Evolutionary conservation across 2,888 invertebrate species (phyloP), one percentile per base, ranked within the genome.

Genomic region (Adela reaumurella): DNA sequence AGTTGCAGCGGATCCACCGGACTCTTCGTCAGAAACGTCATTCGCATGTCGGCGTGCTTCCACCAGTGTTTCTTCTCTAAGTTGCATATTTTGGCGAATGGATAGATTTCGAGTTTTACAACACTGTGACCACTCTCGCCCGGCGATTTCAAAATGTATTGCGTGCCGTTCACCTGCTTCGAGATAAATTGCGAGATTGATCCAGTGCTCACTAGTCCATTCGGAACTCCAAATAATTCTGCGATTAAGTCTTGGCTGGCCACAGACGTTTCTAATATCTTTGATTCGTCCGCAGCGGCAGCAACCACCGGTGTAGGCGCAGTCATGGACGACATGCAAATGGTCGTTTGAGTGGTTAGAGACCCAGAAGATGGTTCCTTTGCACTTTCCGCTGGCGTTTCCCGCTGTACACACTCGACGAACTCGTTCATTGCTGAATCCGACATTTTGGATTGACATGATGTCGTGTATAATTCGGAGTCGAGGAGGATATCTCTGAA

Each of bases 271-370:
- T 49, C 49, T 1, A 42, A 51, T 49, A 49, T 51, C 49, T 48
- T 19, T 46, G 41, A 55, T 4, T 45, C 54, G 24, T 46, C 55
- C 54, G 20, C 35, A 24, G 20, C 48, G n/a, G 44, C 43, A 17
- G n/a, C n/a, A 44, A 48, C 24, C 52, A 42, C 57, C 55, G 2
- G 51, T 53, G 17, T 57, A 57, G 50, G 57, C 14, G 19, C 55
- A 57, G 29, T 58, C 57, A 52, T 58, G 57, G 43, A 58, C 46
- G 51, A 57, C 55, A 20, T 58, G 55, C n/a, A 58, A 14, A 51
- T 57, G 56, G 50, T 57, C 50, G 45, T 41, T 14, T 56, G 52
- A 43, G 51, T 53, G 20, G 42, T 43, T 48, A 44, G 20, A 29
- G 19, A 43, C 24, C 8, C 48, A 8, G 10, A 45, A 48, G 17